These are phyloP conservation scores for Chymomyza amoena DNA, from an alignment of 2,888 invertebrate genomes.

Conservation along the genomic window DNA sequence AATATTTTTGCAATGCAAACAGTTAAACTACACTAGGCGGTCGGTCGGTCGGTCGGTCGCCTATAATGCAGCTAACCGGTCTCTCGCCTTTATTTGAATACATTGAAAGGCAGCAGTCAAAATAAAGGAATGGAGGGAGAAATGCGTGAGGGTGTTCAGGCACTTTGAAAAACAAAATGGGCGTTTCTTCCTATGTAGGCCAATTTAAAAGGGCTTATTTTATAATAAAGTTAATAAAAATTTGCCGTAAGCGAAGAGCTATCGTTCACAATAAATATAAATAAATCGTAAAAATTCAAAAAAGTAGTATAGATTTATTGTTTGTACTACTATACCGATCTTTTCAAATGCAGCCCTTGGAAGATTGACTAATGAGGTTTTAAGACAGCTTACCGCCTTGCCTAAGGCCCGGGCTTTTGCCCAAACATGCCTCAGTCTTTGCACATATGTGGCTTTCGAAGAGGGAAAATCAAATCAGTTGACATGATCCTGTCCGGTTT, in stretches of 20 bases:
- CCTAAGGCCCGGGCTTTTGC: background rate
- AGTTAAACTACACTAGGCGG: slow-evolving; percentile 48
- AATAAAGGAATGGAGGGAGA: slow-evolving; percentile 17
- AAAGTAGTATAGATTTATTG: background rate
- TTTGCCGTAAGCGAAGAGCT: background rate
- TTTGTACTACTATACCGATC: background rate
- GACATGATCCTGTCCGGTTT: no score
- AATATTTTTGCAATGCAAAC: slow-evolving; percentile 62
- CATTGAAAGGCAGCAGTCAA: slow-evolving; percentile 57
- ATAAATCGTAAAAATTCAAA: background rate
- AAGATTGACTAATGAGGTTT: slow-evolving; percentile 58
- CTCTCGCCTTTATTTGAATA: slow-evolving; percentile 30
- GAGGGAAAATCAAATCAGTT: no score
- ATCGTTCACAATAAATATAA: background rate
- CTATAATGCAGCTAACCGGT: slow-evolving; percentile 33
- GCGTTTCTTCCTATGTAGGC: slow-evolving; percentile 45
- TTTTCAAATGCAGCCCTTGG: background rate
- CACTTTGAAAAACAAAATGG: slow-evolving; percentile 30
- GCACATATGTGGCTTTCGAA: no score
- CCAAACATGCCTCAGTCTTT: background rate
- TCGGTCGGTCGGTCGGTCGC: background rate
- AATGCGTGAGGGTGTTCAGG: slow-evolving; percentile 23
- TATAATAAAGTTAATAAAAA: slow-evolving; percentile 60
- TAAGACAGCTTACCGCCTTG: slow-evolving; percentile 45
- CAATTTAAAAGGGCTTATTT: slow-evolving; percentile 71